Conservation (phyloP, 2,113 vertebrate genomes). For the Hipposideros armiger region DNA sequence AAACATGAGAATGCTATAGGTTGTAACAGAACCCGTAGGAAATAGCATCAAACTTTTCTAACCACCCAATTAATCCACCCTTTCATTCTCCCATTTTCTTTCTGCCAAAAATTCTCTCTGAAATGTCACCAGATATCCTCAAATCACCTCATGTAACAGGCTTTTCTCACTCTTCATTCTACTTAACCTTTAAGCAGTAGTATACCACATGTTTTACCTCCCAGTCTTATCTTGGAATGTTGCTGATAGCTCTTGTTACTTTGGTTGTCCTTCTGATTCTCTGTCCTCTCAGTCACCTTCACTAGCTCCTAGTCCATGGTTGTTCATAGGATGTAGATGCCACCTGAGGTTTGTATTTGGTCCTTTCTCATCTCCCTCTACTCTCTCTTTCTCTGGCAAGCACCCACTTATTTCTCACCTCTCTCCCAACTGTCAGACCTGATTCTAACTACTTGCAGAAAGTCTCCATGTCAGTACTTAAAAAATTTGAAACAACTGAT, state of each 20-base stretch:
- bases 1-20: background rate
- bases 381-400: background rate
- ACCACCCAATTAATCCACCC: background rate
- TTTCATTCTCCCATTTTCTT: conserved; percentile 26
- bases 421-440: background rate
- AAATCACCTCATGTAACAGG: background rate
- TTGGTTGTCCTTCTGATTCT: background rate
- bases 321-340: background rate
- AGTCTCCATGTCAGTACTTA: background rate
- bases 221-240: background rate
- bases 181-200: background rate
- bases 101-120: background rate
- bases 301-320: background rate
- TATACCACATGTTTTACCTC: background rate
- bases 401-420: conserved; percentile 49
- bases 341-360: background rate
- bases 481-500: conserved; percentile 46
- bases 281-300: background rate
- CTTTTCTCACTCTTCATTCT: background rate
- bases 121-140: background rate
- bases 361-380: background rate
- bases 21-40: background rate
- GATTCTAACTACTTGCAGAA: conserved; percentile 20
- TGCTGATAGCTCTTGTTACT: background rate
- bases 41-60: background rate